Base-by-base conservation (phyloP, 1,140 invertebrate species). In the Onthophagus taurus region DNA sequence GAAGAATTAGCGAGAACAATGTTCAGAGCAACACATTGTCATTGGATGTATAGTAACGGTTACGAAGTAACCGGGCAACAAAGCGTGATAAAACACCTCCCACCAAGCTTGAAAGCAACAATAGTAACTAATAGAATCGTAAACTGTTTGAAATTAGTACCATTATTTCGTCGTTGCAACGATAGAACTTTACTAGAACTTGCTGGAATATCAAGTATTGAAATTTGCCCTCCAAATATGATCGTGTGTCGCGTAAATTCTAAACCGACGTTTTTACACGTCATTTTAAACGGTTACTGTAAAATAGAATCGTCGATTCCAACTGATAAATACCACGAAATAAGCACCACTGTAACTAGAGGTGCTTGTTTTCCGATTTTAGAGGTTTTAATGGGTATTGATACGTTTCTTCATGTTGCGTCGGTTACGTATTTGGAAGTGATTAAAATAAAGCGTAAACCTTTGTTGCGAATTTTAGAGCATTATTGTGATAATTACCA, bases 341-440 rank as follows among this genome's bases (percentile, higher is more conserved):
- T 29, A 8, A 21, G 9, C 19, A 26, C 37, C 11, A 18, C 21
- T 12, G 19, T 44, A 17, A 39, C 38, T 5, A 16, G 1, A 6
- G 49, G 49, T 1, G 42, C 14, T 16, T 39, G 41, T 19, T 51
- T 51, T 18, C 49, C 49, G 3, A 13, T 48, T 6, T 30, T 51
- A 9, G 49, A 51, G 29, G 23, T 36, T 2, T 8, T 51, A 13
- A 29, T 47, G 7, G 9, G 13, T 11, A 39, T 51, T 6, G 29
- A 33, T 7, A 29, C 36, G 13, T 51, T 51, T 14, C 7, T 51
- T 4, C 44, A 24, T 33, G 46, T 51, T 1, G 31, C 21, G 4
- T 24, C 49, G 4, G 3, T 48, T 3, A 51, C 49, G 6, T 39
- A 34, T 9, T 45, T 51, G n/a, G 49, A 51, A 17, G 18, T 35